Base-by-base conservation (phyloP, 2,113 vertebrate species). In the Coracopsis vasa region DNA sequence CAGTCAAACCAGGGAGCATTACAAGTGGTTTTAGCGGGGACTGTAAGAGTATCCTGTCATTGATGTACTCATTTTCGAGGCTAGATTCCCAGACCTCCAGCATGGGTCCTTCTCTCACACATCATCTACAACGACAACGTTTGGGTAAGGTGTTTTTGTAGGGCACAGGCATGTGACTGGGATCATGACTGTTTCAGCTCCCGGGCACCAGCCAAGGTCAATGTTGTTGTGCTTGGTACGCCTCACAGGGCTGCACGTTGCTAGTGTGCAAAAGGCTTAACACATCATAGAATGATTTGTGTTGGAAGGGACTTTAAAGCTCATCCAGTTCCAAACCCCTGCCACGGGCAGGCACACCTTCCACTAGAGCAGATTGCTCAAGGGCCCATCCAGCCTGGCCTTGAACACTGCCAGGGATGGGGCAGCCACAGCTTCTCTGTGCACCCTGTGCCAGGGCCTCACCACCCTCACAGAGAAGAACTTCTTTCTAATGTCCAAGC, bases 191-290 rank as follows among this genome's bases (percentile, higher is more conserved):
- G 50, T 7, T 58, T 6, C 58, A 44, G 58, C 60, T 31, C 8
- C 44, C 19, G 1, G 5, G 35, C 8, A 17, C 65, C 67, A 47
- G 39, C 37, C 8, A 39, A 37, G 23, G 27, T 9, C 16, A 3
- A 3, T 7, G 11, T 16, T 7, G 78, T 3, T 0, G 28, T 9
- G 37, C 33, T 9, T 12, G 53, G 25, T 7, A 7, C 1, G 18
- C 60, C 69, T 47, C 33, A 18, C 31, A 37, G 45, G 91, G 79
- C 6, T 10, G 54, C 42, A 1, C 0, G 39, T 56, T 29, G 74
- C 37, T 12, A 28, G 50, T 39, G 13, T 27, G 29, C 58, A 20
- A 7, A 45, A 45, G 14, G 25, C 75, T 33, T 21, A 24, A 62
- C 54, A 10, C 33, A 58, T 58, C 33, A n/a, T 23, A 58, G 54